Evolutionary conservation across 2,797 vertebrate genomes (phyloP).

Genomic region (Momotus momota): DNA sequence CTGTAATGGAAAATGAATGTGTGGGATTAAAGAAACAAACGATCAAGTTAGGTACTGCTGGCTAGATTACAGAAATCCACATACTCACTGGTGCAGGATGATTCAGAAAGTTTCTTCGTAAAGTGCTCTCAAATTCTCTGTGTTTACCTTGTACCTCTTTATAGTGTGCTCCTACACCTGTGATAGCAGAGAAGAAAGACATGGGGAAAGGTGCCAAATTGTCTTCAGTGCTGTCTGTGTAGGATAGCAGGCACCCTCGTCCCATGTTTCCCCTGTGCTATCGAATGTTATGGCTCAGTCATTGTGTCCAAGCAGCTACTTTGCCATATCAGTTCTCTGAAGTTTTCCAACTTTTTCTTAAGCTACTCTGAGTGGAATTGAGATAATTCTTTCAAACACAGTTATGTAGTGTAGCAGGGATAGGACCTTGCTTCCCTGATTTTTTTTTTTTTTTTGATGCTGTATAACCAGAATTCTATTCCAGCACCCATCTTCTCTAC

Average conservation of each 20-base stretch:
- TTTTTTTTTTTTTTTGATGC: not conserved
- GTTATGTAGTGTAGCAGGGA: not conserved
- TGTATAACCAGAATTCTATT: not conserved
- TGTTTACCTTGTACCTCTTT: not conserved
- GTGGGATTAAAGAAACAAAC: not conserved
- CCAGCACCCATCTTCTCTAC: not conserved
- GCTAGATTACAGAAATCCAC: not conserved
- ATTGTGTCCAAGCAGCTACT: not conserved
- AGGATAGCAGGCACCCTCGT: fast-evolving
- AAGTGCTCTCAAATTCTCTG: not conserved
- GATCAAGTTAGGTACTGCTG: not conserved
- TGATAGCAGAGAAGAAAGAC: not conserved
- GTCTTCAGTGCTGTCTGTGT: not conserved
- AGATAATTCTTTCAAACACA: not conserved
- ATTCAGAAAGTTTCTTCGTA: not conserved
- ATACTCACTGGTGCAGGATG: fast-evolving
- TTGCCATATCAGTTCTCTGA: not conserved
- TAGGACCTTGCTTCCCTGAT: not conserved
- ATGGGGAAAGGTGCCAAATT: fast-evolving
- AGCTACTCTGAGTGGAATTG: not conserved
- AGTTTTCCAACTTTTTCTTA: not conserved
- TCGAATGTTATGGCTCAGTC: not conserved
- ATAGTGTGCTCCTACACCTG: fast-evolving
- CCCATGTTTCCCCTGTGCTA: not conserved
- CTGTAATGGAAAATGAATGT: not conserved